Evolutionary conservation across 2,797 vertebrate genomes (phyloP), one percentile per base, ranked within the genome.

Genomic region (Tarsius wallacei): DNA sequence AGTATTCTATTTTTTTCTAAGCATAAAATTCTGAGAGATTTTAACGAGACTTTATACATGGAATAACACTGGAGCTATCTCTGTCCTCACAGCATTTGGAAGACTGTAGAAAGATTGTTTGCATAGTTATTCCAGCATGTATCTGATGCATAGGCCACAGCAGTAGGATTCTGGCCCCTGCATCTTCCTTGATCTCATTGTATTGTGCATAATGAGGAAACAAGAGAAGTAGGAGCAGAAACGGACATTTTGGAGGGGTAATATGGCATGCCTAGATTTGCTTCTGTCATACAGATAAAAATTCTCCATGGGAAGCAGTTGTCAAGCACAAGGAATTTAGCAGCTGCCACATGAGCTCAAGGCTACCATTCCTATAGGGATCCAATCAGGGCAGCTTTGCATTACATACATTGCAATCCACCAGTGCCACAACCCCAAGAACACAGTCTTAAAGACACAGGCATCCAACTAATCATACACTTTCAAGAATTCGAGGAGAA

Each of bases 371-470:
- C 51, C 59, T 14, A 5, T 33, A 57, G 87, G 83, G 36, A 76
- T 47, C 59, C 14, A 68, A 0, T 12, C 36, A 15, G 51, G 64
- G 14, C 2, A 55, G 21, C 28, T 70, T 53, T 68, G 12, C 10
- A 1, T 14, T 36, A 7, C 73, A 21, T 5, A 7, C 6, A 0
- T 0, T 28, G 77, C 22, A 51, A 0, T 22, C 86, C 47, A 24
- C 33, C 17, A 31, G 0, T 1, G n/a, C 12, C 33, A 9, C 10
- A n/a, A n/a, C n/a, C 71, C 51, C 55, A 15, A 6, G 17, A 36
- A n/a, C 15, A 5, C 4, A 8, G 47, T 55, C 74, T 13, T 42
- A 24, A 33, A 83, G 63, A 57, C 11, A 16, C 63, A 31, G 8
- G 47, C 33, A 15, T 63, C n/a, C 28, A 55, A 14, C 15, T 8